Evolutionary conservation across 53 echinoderm and acorn worm genomes (phyloP).

Genomic region (Arbacia lixula): DNA sequence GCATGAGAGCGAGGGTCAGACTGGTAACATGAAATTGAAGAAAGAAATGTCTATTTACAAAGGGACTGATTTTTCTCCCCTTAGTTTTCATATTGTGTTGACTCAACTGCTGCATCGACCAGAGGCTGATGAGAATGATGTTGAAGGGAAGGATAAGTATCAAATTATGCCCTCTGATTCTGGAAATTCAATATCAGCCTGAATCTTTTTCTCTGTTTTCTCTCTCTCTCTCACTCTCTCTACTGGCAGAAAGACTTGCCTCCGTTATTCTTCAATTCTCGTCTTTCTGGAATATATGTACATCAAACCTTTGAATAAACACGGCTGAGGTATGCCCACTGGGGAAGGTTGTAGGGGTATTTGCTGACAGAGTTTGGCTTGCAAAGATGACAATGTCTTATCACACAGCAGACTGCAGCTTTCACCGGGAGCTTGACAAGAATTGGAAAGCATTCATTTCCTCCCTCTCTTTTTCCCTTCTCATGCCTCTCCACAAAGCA

Average conservation of each 20-base stretch:
- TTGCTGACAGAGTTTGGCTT: not conserved
- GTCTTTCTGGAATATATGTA: not conserved
- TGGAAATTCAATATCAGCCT: too few relatives aligned
- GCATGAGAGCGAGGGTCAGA: constrained; percentile 15
- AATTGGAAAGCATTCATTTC: too few relatives aligned
- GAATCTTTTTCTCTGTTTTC: too few relatives aligned
- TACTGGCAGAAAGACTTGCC: too few relatives aligned
- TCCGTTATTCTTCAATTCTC: too few relatives aligned
- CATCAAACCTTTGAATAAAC: constrained; percentile 16
- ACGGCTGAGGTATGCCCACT: too few relatives aligned
- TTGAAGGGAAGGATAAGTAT: constrained; percentile 19
- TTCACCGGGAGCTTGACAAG: too few relatives aligned
- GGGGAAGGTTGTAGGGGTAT: not conserved
- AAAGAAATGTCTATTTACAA: constrained; percentile 4
- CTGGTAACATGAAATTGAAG: constrained; percentile 5
- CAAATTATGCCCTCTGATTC: constrained; percentile 17
- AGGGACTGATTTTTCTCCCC: not conserved
- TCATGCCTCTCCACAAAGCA: too few relatives aligned
- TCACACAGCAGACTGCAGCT: too few relatives aligned
- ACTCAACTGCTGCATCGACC: constrained; percentile 35
- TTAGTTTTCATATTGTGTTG: constrained; percentile 5
- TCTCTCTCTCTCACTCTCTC: too few relatives aligned
- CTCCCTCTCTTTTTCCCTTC: too few relatives aligned
- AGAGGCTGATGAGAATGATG: constrained; percentile 8
- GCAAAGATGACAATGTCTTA: too few relatives aligned